A percentile compares a stretch with the other conserved stretches of the same genome.
Conservation (phyloP, 2,797 vertebrate species). For the Brachyrhaphis roseni region DNA sequence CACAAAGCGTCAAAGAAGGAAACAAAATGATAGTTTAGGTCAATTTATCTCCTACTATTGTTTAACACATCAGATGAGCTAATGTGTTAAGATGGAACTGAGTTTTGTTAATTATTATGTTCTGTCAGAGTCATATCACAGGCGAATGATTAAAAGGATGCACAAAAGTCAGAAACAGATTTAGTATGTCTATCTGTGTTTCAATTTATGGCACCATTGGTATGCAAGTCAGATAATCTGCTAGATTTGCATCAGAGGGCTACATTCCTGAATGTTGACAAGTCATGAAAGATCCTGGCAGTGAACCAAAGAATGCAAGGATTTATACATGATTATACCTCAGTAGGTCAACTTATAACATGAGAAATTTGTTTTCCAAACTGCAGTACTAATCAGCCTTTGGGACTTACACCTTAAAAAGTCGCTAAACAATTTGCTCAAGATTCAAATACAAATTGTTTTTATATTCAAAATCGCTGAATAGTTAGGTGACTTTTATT, state of each 20-base stretch:
- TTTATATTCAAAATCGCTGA: neutral
- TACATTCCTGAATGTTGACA: slow-evolving; percentile 43
- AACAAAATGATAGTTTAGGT: slow-evolving; percentile 7
- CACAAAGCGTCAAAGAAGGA: slow-evolving; percentile 1
- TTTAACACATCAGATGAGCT: slow-evolving; percentile 3
- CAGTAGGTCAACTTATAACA: slow-evolving; percentile 28
- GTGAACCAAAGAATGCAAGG: slow-evolving; percentile 59
- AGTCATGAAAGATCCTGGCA: slow-evolving; percentile 45
- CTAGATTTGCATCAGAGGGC: slow-evolving; percentile 13
- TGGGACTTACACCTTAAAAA: neutral
- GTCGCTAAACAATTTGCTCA: neutral
- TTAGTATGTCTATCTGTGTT: slow-evolving; percentile 1
- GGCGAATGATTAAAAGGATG: neutral
- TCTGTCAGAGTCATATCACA: neutral
- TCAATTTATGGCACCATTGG: neutral
- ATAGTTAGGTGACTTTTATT: neutral
- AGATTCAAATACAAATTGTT: neutral
- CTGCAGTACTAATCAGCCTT: slow-evolving; percentile 28
- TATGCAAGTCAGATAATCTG: slow-evolving; percentile 30
- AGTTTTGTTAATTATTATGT: slow-evolving; percentile 9
- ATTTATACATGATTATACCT: slow-evolving; percentile 40
- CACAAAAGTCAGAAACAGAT: slow-evolving; percentile 3
- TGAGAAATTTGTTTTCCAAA: slow-evolving; percentile 45
- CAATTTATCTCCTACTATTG: neutral
- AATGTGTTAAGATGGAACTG: neutral